These are phyloP conservation scores for Esox lucius DNA, from an alignment of 2,797 vertebrate genomes.

Conservation along the genomic window DNA sequence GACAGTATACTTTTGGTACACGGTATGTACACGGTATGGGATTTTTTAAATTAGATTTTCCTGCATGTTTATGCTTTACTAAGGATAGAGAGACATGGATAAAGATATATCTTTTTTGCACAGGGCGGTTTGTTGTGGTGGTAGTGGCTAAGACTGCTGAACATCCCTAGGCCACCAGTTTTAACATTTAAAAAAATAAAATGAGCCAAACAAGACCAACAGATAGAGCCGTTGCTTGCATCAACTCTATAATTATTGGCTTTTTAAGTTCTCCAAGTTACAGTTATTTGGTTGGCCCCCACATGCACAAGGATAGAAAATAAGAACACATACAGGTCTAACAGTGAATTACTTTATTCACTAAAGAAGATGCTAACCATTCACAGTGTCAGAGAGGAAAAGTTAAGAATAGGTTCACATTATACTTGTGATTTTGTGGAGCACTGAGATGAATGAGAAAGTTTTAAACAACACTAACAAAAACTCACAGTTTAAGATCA, in stretches of 20 bases:
- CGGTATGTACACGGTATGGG: no score
- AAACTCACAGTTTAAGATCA: not conserved
- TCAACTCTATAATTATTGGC: no score
- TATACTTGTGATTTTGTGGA: not conserved
- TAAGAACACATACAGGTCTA: not conserved
- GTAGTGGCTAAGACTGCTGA: no score
- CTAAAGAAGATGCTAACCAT: slow-evolving; percentile 16
- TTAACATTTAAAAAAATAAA: no score
- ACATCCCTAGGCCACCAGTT: no score
- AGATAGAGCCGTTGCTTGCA: no score
- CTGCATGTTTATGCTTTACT: no score
- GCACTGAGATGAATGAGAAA: not conserved
- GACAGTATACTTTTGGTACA: no score
- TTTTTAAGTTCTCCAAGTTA: not conserved
- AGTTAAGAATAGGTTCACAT: not conserved
- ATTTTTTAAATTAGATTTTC: no score
- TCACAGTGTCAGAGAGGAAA: slow-evolving; percentile 19
- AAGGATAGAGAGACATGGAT: no score
- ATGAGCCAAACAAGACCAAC: not conserved
- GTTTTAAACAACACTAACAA: not conserved
- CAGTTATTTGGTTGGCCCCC: not conserved
- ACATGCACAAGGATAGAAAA: not conserved
- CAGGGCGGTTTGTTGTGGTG: no score
- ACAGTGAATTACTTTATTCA: slow-evolving; percentile 19
- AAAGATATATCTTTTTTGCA: no score